Evolutionary conservation across 2,888 invertebrate genomes (phyloP).

Genomic region (Drosophila formosana): DNA sequence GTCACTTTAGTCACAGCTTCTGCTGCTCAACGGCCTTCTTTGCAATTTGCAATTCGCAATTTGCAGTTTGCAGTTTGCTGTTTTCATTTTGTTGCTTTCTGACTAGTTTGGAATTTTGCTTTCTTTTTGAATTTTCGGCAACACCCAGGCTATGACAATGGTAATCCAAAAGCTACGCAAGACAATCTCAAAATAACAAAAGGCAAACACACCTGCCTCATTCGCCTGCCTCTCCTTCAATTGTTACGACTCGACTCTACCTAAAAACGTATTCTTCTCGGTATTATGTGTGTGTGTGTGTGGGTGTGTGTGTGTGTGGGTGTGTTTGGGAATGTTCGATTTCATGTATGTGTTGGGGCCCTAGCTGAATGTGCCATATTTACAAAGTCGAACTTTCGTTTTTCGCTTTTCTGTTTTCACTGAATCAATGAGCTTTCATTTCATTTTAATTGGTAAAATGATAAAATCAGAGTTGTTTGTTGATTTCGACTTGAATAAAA

Average conservation of each 20-base stretch:
- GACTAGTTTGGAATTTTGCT: constrained; percentile 24
- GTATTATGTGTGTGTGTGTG: not conserved
- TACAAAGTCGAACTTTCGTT: too few relatives aligned
- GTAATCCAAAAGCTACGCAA: constrained; percentile 78
- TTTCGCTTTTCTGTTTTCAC: too few relatives aligned
- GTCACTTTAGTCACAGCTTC: too few relatives aligned
- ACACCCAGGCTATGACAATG: constrained; percentile 84
- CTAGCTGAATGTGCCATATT: too few relatives aligned
- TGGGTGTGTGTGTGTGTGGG: too few relatives aligned
- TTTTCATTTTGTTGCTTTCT: not conserved
- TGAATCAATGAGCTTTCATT: too few relatives aligned
- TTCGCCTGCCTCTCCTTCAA: constrained; percentile 6
- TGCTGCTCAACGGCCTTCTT: constrained; percentile 9
- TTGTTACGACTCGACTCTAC: not conserved
- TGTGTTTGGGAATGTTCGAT: not conserved
- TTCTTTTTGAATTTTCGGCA: constrained; percentile 49
- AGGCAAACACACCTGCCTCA: constrained; percentile 10
- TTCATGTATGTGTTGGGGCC: too few relatives aligned
- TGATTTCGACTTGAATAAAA: too few relatives aligned
- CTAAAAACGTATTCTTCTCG: not conserved
- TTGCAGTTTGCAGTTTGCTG: constrained; percentile 14
- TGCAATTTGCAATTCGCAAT: constrained; percentile 9
- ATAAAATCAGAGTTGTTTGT: too few relatives aligned
- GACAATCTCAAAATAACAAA: constrained; percentile 20
- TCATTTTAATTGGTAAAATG: too few relatives aligned